Conservation (phyloP, 2,888 invertebrate species). For the Chelonus formosanus region DNA sequence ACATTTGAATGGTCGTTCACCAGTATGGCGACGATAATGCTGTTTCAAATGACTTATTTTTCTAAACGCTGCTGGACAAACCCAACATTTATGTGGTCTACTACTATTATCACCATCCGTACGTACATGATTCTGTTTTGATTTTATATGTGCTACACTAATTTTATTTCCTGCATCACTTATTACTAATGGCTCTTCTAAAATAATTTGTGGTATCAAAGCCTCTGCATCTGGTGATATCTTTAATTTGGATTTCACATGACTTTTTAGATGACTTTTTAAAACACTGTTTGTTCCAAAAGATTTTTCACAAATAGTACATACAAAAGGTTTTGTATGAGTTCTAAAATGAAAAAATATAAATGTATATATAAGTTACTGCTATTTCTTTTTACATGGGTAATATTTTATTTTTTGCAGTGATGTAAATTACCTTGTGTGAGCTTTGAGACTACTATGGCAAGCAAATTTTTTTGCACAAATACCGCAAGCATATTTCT, state of each 20-base stretch:
- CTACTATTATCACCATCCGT: slow-evolving; percentile 51
- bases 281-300: slow-evolving; percentile 60
- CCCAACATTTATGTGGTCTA: slow-evolving; percentile 67
- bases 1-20: slow-evolving; percentile 63
- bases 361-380: slow-evolving; percentile 14
- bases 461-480: slow-evolving; percentile 55
- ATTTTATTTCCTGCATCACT: slow-evolving; percentile 63
- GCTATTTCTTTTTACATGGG: not conserved
- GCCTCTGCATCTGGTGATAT: slow-evolving; percentile 51
- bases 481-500: slow-evolving; percentile 49
- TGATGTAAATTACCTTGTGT: slow-evolving; percentile 51
- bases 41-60: slow-evolving; percentile 71
- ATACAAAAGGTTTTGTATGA: slow-evolving; percentile 61
- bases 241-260: slow-evolving; percentile 49
- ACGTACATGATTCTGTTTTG: slow-evolving; percentile 52
- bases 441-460: slow-evolving; percentile 52
- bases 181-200: slow-evolving; percentile 69
- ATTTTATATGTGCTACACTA: slow-evolving; percentile 52
- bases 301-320: slow-evolving; percentile 60
- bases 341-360: slow-evolving; percentile 29
- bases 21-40: slow-evolving; percentile 60
- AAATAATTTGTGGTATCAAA: slow-evolving; percentile 63
- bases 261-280: slow-evolving; percentile 61
- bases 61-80: slow-evolving; percentile 67
- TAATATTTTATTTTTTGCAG: not conserved